Base-by-base conservation (phyloP, 64 coral and sea anemone genomes). In the Porites lutea region DNA sequence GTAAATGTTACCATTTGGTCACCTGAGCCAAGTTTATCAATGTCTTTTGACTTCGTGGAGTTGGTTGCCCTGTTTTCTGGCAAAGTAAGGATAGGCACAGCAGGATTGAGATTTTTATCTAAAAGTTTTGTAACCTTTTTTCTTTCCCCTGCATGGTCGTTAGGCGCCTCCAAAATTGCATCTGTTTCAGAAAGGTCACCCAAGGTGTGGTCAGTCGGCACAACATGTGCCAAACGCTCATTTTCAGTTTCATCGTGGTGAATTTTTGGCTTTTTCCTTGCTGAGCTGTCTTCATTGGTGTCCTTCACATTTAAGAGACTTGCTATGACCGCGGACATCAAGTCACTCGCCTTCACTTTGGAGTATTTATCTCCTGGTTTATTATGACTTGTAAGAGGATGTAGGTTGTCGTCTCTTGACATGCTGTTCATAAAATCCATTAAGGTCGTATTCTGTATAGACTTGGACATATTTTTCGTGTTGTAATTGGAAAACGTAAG, bases 391-490 rank as follows among this genome's bases (percentile, higher is more conserved):
- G 46, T 45, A 84, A 52, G 45, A 52, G 18, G 61, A 20, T 21
- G n/a, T 2, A 8, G 61, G 52, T 16, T 16, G 3, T 20, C 47
- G 19, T 15, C 8, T 68, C n/a, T n/a, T 51, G 43, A 45, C 44
- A 84, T 49, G 48, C 81, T 84, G 46, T 84, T 84, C 48, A 84
- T 84, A 60, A 84, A 68, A 50, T 69, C 81, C 62, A 50, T 65
- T 19, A 84, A 84, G 19, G 81, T 84, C 43, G 65, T 22, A 52
- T 84, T 84, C 46, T 47, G 61, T 20, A 84, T 50, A 8, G 46
- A 48, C 69, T 2, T 69, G 50, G 81, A 69, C n/a, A 68, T 46
- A 52, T 84, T 69, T 19, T 69, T 84, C 8, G 61, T 68, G 13
- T 52, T 63, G 47, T 84, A 84, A 68, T 3, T 84, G 45, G 81